Percentiles rank a stretch among this genome's conserved stretches.
Conservation (phyloP, 2,888 invertebrate species). For the Oxycera nigricornis region DNA sequence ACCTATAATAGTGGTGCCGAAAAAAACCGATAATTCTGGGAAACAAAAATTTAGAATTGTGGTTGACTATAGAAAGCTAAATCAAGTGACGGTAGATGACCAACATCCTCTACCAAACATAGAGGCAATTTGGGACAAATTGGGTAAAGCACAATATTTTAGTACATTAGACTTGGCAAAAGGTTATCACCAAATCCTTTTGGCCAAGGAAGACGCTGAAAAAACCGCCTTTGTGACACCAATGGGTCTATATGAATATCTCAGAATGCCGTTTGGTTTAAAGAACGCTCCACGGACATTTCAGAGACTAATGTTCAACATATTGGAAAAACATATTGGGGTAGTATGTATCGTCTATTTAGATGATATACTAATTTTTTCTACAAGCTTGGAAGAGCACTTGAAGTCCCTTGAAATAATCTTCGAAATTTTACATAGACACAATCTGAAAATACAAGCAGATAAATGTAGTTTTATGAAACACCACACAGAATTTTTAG, state of each 20-base stretch:
- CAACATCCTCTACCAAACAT: constrained; percentile 47
- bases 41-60: too few relatives aligned
- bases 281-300: constrained; percentile 44
- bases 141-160: constrained; percentile 45
- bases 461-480: constrained; percentile 41
- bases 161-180: constrained; percentile 45
- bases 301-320: constrained; percentile 43
- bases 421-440: constrained; percentile 4
- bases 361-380: constrained; percentile 35
- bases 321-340: constrained; percentile 40
- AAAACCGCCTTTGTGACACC: constrained; percentile 45
- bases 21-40: constrained; percentile 43
- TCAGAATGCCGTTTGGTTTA: constrained; percentile 43
- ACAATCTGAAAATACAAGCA: constrained; percentile 40
- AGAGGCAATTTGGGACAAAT: constrained; percentile 41
- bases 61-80: too few relatives aligned
- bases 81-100: constrained; percentile 44
- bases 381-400: constrained; percentile 39
- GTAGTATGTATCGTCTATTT: constrained; percentile 38
- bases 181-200: constrained; percentile 41
- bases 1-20: constrained; percentile 42
- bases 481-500: constrained; percentile 40
- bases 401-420: constrained; percentile 15
- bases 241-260: constrained; percentile 37
- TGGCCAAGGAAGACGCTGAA: constrained; percentile 43